These are phyloP conservation scores for Laticauda laticaudata DNA, from an alignment of 2,113 vertebrate species.

Conservation along the genomic window DNA sequence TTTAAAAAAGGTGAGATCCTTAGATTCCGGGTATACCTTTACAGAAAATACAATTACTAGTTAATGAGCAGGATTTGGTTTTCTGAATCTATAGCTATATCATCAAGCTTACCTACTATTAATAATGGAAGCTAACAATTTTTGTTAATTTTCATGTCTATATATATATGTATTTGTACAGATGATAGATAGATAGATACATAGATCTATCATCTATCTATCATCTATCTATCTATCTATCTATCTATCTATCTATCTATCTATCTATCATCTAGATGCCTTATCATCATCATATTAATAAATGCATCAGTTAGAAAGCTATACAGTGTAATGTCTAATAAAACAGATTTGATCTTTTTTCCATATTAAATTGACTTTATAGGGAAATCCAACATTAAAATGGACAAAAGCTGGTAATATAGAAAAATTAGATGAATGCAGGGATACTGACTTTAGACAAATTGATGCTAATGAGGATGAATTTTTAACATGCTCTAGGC, in stretches of 20 bases:
- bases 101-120: neutral
- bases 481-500: neutral
- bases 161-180: too few relatives aligned
- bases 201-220: too few relatives aligned
- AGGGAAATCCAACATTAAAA: neutral
- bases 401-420: neutral
- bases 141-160: neutral
- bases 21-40: neutral
- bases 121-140: neutral
- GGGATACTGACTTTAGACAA: neutral
- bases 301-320: neutral
- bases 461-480: neutral
- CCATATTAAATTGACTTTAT: neutral
- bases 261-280: too few relatives aligned
- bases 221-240: too few relatives aligned
- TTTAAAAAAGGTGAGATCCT: neutral
- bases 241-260: too few relatives aligned
- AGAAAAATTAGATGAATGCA: neutral
- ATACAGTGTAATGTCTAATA: neutral
- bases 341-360: neutral
- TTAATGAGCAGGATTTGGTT: neutral
- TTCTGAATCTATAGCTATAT: neutral
- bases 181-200: too few relatives aligned
- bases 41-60: neutral
- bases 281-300: neutral